A percentile compares a stretch with the other conserved stretches of the same genome.
These are phyloP conservation scores for Neria commutata DNA, from an alignment of 2,888 invertebrate species.

Conservation along the genomic window DNA sequence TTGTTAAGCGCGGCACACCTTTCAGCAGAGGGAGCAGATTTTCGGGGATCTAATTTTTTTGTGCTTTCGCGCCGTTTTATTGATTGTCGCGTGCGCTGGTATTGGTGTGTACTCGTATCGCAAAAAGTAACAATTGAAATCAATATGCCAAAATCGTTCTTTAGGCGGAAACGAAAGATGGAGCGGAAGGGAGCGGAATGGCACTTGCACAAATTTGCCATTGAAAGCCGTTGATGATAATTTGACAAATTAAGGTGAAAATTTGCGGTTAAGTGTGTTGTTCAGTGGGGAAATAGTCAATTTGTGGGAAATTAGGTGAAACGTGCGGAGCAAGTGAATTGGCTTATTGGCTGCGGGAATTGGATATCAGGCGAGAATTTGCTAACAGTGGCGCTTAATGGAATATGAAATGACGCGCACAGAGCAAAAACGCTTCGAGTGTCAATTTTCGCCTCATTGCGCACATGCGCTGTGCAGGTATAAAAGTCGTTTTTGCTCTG, in stretches of 20 bases:
- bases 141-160: no score
- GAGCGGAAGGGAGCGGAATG: neutral
- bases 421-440: no score
- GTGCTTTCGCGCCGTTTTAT: slow-evolving; percentile 3
- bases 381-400: no score
- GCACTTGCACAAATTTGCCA: slow-evolving; percentile 13
- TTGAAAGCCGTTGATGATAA: slow-evolving; percentile 12
- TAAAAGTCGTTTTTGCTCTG: no score
- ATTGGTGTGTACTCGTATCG: no score
- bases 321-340: slow-evolving; percentile 9
- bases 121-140: slow-evolving; percentile 21
- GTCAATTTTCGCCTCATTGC: no score
- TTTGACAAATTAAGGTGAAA: slow-evolving; percentile 20
- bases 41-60: neutral
- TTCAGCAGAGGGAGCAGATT: slow-evolving; percentile 14
- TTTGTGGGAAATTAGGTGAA: slow-evolving; percentile 12
- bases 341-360: no score
- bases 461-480: no score
- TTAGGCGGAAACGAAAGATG: neutral
- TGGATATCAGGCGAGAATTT: no score
- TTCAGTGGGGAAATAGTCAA: neutral
- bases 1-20: slow-evolving; percentile 14
- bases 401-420: no score
- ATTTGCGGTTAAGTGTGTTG: neutral
- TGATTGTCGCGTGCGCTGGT: slow-evolving; percentile 17